Evolutionary conservation across 2,888 invertebrate species (phyloP).

Genomic region (Seladonia tumulorum): DNA sequence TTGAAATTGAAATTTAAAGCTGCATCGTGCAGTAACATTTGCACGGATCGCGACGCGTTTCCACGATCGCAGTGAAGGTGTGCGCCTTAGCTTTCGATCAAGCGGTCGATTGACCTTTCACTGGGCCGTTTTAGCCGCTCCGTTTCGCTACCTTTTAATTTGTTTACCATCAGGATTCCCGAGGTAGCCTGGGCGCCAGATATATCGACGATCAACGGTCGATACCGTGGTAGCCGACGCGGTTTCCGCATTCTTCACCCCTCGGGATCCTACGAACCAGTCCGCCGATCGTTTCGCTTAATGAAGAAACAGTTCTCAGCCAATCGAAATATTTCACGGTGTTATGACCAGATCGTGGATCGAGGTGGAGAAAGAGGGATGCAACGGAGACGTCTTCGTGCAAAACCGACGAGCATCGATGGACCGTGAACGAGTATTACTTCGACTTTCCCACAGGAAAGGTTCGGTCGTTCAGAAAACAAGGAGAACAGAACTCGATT

Average conservation of each 20-base stretch:
- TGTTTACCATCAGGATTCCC: conserved; percentile 5
- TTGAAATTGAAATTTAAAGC: too few species aligned
- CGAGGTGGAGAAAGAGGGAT: neutral
- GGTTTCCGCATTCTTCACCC: conserved; percentile 15
- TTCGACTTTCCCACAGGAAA: conserved; percentile 3
- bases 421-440: neutral
- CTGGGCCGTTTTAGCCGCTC: conserved; percentile 6
- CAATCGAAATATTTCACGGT: neutral
- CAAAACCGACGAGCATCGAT: conserved; percentile 1
- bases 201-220: neutral
- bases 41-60: neutral
- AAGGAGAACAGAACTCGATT: neutral
- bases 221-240: neutral
- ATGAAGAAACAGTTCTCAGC: neutral
- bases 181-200: conserved; percentile 5
- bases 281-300: neutral
- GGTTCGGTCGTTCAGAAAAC: neutral
- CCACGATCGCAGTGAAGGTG: conserved; percentile 2
- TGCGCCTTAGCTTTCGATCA: conserved; percentile 5
- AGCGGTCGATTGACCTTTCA: conserved; percentile 14
- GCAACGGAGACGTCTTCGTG: conserved; percentile 6
- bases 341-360: conserved; percentile 8
- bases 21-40: neutral
- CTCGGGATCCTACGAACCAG: conserved; percentile 2
- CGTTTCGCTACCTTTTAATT: conserved; percentile 23